phyloP scores from a whole-genome alignment of 2,113 vertebrate genomes.

The Paradisaea rubra region DNA sequence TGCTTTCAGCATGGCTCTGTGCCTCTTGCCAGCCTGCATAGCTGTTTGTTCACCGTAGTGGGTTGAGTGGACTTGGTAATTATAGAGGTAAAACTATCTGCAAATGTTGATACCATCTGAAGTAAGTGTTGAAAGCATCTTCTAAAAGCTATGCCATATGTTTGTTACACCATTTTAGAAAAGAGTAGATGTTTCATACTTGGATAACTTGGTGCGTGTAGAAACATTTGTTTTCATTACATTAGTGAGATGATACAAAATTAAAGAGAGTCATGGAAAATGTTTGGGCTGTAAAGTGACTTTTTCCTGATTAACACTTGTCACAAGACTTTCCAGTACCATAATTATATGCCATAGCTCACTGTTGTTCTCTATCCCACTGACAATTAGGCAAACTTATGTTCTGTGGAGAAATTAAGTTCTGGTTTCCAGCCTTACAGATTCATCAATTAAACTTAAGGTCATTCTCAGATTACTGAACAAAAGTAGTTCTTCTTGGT shows the following conservation, averaged over 20 bases:
- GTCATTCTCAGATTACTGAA: not conserved
- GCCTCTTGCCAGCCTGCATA: not conserved
- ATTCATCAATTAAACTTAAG: not conserved
- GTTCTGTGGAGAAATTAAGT: not conserved
- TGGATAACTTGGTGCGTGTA: not conserved
- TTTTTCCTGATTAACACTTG: not conserved
- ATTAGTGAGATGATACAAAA: not conserved
- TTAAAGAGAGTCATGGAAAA: not conserved
- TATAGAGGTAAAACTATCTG: constrained; percentile 7
- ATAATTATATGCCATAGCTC: not conserved
- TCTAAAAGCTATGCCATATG: not conserved
- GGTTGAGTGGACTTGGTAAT: constrained; percentile 19
- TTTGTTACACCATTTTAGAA: constrained; percentile 18
- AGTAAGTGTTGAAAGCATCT: constrained; percentile 16
- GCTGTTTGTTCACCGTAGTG: not conserved
- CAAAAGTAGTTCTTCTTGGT: not conserved
- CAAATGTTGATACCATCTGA: constrained; percentile 6
- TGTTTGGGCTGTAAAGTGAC: not conserved
- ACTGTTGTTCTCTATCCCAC: not conserved
- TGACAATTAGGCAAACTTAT: not conserved
- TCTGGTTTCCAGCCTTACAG: not conserved
- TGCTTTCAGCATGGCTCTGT: not conserved
- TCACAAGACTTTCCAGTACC: not conserved
- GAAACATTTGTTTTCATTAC: constrained; percentile 11
- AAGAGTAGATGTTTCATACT: not conserved